Evolutionary conservation across 2,888 invertebrate species (phyloP).

Genomic region (Drosophila helvetica): DNA sequence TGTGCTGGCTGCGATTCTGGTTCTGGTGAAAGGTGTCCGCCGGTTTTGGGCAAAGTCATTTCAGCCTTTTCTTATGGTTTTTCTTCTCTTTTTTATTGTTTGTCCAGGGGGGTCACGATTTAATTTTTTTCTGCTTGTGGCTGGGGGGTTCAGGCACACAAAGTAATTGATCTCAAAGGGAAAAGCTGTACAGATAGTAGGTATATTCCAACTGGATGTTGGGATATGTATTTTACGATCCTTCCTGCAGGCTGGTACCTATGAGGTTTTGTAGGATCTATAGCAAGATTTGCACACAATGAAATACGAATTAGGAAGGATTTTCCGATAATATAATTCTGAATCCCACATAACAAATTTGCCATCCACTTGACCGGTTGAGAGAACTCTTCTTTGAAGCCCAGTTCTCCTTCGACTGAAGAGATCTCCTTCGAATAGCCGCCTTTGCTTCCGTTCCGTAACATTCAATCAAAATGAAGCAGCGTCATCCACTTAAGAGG

Average conservation of each 20-base stretch:
- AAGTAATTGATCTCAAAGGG: not conserved
- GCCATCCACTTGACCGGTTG: too few species aligned
- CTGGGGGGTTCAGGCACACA: not conserved
- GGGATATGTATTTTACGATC: too few species aligned
- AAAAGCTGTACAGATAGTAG: not conserved
- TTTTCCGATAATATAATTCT: too few species aligned
- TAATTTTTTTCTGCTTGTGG: slow-evolving; percentile 21
- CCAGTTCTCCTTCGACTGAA: too few species aligned
- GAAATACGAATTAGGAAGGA: too few species aligned
- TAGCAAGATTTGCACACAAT: too few species aligned
- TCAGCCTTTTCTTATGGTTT: slow-evolving; percentile 36
- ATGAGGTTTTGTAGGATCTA: too few species aligned
- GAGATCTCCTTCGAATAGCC: not conserved
- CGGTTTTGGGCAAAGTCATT: slow-evolving; percentile 47
- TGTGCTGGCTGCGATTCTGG: slow-evolving; percentile 22
- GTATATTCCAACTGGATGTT: too few species aligned
- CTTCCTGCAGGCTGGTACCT: too few species aligned
- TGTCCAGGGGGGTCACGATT: slow-evolving; percentile 46
- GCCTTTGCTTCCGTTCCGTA: slow-evolving; percentile 3
- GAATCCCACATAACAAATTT: too few species aligned
- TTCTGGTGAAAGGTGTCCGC: slow-evolving; percentile 47
- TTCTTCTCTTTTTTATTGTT: slow-evolving; percentile 38
- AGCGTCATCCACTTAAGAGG: slow-evolving; percentile 41
- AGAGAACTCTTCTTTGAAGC: too few species aligned
- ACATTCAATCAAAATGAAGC: slow-evolving; percentile 39